phyloP scores from a whole-genome alignment of 2,888 invertebrate species.

The Scrobipalpa atriplicella region DNA sequence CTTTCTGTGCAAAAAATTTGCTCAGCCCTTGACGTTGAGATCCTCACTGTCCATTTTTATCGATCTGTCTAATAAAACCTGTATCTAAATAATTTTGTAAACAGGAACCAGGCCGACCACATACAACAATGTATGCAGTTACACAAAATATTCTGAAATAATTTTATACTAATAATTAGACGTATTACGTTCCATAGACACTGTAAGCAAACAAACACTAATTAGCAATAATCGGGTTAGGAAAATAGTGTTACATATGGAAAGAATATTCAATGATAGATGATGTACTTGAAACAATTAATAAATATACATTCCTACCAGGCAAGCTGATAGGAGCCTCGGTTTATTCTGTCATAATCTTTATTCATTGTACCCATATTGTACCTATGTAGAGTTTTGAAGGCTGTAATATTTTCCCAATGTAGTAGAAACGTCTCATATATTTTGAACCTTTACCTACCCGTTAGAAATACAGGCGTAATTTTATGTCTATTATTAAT shows the following conservation, averaged over 20 bases:
- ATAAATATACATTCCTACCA: no score
- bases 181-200: neutral
- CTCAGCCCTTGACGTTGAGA: neutral
- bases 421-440: no score
- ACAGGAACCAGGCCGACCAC: neutral
- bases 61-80: neutral
- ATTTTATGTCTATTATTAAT: neutral
- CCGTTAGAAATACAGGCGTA: no score
- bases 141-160: slow-evolving; percentile 9
- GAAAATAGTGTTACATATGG: neutral
- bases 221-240: neutral
- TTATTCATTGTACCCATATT: no score
- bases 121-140: slow-evolving; percentile 8
- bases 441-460: no score
- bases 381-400: no score
- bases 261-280: neutral
- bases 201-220: neutral
- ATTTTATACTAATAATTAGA: slow-evolving; percentile 10
- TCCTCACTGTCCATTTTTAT: neutral
- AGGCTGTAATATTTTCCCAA: no score
- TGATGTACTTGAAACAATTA: neutral
- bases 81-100: neutral
- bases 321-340: no score
- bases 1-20: neutral
- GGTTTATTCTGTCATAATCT: no score